A percentile compares a stretch with the other conserved stretches of the same genome.
phyloP scores from a whole-genome alignment of 2,113 vertebrate species.

The Nansenia antarctica region DNA sequence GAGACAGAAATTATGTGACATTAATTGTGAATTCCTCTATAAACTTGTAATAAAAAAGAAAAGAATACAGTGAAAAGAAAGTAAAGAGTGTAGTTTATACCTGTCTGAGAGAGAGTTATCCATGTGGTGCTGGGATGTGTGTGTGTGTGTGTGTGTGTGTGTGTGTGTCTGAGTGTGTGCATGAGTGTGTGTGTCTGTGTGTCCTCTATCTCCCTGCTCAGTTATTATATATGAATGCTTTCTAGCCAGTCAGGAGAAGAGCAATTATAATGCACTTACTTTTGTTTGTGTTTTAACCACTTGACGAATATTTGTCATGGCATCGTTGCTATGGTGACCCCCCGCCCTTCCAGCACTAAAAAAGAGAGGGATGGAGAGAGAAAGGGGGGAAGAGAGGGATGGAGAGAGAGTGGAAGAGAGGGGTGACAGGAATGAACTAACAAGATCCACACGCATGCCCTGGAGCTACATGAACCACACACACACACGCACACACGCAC shows the following conservation, averaged over 20 bases:
- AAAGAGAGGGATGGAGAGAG: conserved; percentile 33
- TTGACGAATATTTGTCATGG: conserved; percentile 80
- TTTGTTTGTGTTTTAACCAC: conserved; percentile 75
- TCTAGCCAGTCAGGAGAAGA: conserved; percentile 61
- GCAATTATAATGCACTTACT: conserved; percentile 67
- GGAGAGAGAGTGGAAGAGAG: conserved; percentile 48
- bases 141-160: too few species aligned
- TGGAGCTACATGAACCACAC: conserved; percentile 75
- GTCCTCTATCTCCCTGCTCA: conserved; percentile 12
- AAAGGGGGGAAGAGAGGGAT: conserved; percentile 61
- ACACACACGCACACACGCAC: conserved; percentile 13
- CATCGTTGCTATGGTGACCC: conserved; percentile 75
- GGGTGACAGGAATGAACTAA: conserved; percentile 80
- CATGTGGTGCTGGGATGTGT: conserved; percentile 3
- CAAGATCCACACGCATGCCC: conserved; percentile 78
- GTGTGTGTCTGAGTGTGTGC: too few species aligned
- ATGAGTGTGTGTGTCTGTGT: conserved; percentile 9
- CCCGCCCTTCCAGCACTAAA: conserved; percentile 68
- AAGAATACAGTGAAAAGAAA: conserved; percentile 38
- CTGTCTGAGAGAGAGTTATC: too few species aligned
- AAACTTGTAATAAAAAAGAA: conserved; percentile 41
- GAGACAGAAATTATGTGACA: conserved; percentile 42
- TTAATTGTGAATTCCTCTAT: conserved; percentile 44
- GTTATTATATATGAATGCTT: conserved; percentile 59
- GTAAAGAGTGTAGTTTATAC: not conserved